These are phyloP conservation scores for Xylota segnis DNA, from an alignment of 2,888 invertebrate species.

Conservation along the genomic window DNA sequence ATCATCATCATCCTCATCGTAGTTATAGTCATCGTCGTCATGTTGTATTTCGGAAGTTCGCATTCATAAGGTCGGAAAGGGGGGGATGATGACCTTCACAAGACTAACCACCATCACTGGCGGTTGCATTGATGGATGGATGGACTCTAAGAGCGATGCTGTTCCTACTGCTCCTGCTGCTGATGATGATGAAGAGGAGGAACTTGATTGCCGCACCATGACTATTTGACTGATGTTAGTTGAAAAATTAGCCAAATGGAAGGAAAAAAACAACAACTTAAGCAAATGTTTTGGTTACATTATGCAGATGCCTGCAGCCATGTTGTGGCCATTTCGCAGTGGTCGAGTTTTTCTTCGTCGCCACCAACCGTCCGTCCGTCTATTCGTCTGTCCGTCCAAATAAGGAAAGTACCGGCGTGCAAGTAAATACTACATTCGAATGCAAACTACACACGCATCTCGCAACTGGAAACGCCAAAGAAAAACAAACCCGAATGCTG, in stretches of 20 bases:
- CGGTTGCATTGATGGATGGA: constrained; percentile 71
- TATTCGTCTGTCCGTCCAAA: no score
- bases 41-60: constrained; percentile 41
- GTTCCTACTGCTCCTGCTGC: constrained; percentile 25
- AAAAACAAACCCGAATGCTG: constrained; percentile 16
- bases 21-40: constrained; percentile 10
- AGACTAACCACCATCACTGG: constrained; percentile 59
- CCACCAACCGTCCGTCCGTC: background rate
- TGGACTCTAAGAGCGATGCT: constrained; percentile 42
- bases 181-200: constrained; percentile 31
- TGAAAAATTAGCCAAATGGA: constrained; percentile 63
- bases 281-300: constrained; percentile 67
- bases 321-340: constrained; percentile 54
- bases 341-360: constrained; percentile 3
- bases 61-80: constrained; percentile 3
- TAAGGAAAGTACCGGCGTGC: constrained; percentile 40
- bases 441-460: constrained; percentile 18
- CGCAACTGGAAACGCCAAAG: constrained; percentile 39
- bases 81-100: constrained; percentile 67
- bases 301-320: constrained; percentile 70
- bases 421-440: constrained; percentile 19
- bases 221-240: constrained; percentile 68
- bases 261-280: constrained; percentile 44
- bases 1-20: constrained; percentile 25
- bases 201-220: constrained; percentile 60